Evolutionary conservation across 2,888 invertebrate genomes (phyloP).

Genomic region (Dryobota labecula): DNA sequence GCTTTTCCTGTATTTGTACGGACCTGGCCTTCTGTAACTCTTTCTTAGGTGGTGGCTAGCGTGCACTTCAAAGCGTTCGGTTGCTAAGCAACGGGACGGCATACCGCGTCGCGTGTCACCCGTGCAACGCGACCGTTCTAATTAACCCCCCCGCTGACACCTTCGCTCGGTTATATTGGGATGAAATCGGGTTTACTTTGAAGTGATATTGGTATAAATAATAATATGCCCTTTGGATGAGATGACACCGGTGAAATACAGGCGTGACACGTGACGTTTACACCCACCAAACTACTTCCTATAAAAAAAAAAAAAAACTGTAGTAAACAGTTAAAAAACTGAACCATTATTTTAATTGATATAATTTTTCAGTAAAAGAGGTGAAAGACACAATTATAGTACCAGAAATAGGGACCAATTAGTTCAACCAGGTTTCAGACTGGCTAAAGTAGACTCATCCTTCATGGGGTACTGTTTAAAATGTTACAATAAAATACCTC

Average conservation of each 20-base stretch:
- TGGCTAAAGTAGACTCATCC: too few species aligned
- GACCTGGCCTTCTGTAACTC: not conserved
- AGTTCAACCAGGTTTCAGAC: too few species aligned
- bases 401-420: too few species aligned
- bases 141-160: slow-evolving; percentile 51
- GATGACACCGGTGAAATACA: too few species aligned
- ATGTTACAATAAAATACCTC: too few species aligned
- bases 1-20: too few species aligned
- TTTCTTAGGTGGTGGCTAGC: slow-evolving; percentile 5
- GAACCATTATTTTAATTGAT: not conserved
- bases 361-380: too few species aligned
- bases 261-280: too few species aligned
- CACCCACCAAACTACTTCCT: not conserved
- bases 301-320: not conserved
- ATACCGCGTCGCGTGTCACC: slow-evolving; percentile 57
- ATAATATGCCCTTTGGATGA: not conserved
- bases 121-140: slow-evolving; percentile 56
- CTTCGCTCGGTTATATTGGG: slow-evolving; percentile 31
- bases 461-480: too few species aligned
- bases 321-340: not conserved
- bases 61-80: slow-evolving; percentile 59
- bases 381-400: too few species aligned
- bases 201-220: slow-evolving; percentile 15
- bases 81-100: slow-evolving; percentile 58
- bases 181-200: slow-evolving; percentile 34